These are phyloP conservation scores for Cricetomys ansorgei DNA, from an alignment of 2,113 vertebrate genomes.

Conservation along the genomic window DNA sequence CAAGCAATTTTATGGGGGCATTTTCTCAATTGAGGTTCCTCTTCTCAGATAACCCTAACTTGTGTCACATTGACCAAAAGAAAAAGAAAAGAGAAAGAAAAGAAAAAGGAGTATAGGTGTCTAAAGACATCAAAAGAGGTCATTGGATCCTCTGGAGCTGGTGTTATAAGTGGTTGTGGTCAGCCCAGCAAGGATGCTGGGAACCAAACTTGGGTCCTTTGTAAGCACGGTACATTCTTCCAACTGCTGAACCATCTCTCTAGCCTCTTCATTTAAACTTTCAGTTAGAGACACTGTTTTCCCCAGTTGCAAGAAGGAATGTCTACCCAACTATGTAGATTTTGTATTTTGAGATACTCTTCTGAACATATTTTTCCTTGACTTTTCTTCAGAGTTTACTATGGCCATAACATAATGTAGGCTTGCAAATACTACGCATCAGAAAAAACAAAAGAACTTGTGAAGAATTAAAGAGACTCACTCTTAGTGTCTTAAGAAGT, in stretches of 20 bases:
- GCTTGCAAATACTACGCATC: not conserved
- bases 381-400: conserved; percentile 2
- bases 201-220: not conserved
- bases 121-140: not conserved
- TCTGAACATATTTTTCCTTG: not conserved
- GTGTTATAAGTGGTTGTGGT: no score
- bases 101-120: not conserved
- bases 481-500: not conserved
- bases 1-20: not conserved
- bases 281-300: not conserved
- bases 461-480: not conserved
- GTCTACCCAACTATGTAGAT: not conserved
- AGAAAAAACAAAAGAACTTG: not conserved
- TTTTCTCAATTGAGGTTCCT: not conserved
- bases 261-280: not conserved
- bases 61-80: not conserved
- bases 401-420: not conserved
- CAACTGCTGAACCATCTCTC: no score
- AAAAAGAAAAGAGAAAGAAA: not conserved
- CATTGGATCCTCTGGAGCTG: not conserved
- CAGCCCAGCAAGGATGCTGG: not conserved
- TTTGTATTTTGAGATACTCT: conserved; percentile 47
- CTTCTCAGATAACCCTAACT: not conserved
- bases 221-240: not conserved
- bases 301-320: not conserved